Evolutionary conservation across 2,113 vertebrate species (phyloP).

Genomic region (Peromyscus polionotus): DNA sequence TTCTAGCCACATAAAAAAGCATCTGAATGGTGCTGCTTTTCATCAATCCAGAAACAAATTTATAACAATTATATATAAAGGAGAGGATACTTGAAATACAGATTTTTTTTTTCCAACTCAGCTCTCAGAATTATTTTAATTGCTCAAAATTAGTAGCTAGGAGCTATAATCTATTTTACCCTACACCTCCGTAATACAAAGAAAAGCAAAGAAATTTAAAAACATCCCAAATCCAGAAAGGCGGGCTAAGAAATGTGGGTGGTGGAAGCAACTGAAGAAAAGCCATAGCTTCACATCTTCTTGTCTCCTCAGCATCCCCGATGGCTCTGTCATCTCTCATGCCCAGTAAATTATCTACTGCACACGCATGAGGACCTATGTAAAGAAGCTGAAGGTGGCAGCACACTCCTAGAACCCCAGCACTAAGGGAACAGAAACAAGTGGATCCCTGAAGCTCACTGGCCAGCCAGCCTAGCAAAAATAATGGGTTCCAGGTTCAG

Average conservation of each 20-base stretch:
- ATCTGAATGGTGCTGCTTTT: not conserved
- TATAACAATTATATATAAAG: not conserved
- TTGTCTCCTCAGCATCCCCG: no score
- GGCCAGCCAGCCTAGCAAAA: not conserved
- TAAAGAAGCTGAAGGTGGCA: not conserved
- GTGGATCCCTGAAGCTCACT: not conserved
- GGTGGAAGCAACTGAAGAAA: not conserved
- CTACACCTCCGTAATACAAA: not conserved
- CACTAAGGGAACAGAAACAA: no score
- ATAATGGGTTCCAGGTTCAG: not conserved
- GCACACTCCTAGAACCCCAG: not conserved
- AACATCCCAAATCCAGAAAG: not conserved
- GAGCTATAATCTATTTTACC: not conserved
- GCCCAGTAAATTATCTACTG: not conserved
- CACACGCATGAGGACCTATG: not conserved
- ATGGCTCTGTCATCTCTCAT: not conserved
- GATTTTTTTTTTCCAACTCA: not conserved
- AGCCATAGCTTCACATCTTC: not conserved
- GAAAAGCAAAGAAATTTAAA: not conserved
- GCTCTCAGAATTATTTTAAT: not conserved
- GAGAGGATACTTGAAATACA: not conserved
- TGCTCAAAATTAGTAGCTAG: not conserved
- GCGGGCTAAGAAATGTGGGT: no score
- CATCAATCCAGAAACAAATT: not conserved
- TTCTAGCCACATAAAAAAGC: not conserved